These are phyloP conservation scores for Aurelia sp. DNA, from an alignment of 30 jellyfish, hydroid and myxozoan genomes.

Conservation along the genomic window DNA sequence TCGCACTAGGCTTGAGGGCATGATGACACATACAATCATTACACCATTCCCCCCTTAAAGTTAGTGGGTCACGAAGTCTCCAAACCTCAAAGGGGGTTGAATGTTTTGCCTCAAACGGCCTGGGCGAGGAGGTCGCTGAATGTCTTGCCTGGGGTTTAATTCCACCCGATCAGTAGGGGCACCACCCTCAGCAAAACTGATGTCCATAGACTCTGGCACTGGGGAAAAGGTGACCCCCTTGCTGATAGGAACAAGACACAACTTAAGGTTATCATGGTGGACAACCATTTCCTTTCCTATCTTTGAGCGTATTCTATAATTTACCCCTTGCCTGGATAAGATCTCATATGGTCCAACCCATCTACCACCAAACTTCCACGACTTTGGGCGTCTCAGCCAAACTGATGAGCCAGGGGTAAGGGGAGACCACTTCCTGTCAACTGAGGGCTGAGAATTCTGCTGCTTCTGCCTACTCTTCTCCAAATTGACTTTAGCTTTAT, in stretches of 20 bases:
- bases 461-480: slow-evolving; percentile 32
- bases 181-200: slow-evolving; percentile 32
- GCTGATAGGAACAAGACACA: slow-evolving; percentile 15
- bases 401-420: slow-evolving; percentile 28
- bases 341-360: slow-evolving; percentile 48
- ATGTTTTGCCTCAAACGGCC: slow-evolving; percentile 46
- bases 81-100: slow-evolving; percentile 56
- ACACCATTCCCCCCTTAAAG: too few species aligned
- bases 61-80: slow-evolving; percentile 22
- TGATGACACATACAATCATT: too few species aligned
- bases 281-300: slow-evolving; percentile 24
- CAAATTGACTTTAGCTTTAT: slow-evolving; percentile 17
- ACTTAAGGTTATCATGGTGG: neutral
- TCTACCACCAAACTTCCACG: slow-evolving; percentile 40
- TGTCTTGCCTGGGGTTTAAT: neutral
- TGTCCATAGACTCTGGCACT: slow-evolving; percentile 29
- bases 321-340: slow-evolving; percentile 33
- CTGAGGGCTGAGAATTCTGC: neutral
- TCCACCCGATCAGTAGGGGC: slow-evolving; percentile 20
- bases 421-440: slow-evolving; percentile 46
- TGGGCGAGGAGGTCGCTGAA: slow-evolving; percentile 8
- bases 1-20: too few species aligned
- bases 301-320: slow-evolving; percentile 11
- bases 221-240: slow-evolving; percentile 25
- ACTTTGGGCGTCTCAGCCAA: slow-evolving; percentile 63